These are phyloP conservation scores for Coleophora deauratella DNA, from an alignment of 2,888 invertebrate species.

Conservation along the genomic window DNA sequence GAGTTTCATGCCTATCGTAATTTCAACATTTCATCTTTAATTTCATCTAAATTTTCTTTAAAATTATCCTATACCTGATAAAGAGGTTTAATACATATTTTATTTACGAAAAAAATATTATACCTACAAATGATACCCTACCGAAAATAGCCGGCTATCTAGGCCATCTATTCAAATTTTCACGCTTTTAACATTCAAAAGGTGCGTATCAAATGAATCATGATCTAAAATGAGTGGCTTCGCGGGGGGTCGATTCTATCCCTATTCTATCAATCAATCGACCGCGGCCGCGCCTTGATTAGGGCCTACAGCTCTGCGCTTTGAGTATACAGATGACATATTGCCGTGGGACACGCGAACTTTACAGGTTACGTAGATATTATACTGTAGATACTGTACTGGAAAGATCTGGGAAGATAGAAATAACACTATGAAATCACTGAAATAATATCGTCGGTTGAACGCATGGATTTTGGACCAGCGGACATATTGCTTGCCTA, in stretches of 20 bases:
- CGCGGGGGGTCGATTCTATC: conserved; percentile 5
- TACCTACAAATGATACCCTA: too few species aligned
- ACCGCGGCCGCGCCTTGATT: conserved; percentile 14
- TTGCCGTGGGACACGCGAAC: conserved; percentile 50
- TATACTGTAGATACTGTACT: conserved; percentile 2
- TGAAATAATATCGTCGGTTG: too few species aligned
- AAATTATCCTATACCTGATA: too few species aligned
- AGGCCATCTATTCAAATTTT: conserved; percentile 8
- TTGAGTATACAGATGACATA: conserved; percentile 54
- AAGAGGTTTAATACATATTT: too few species aligned
- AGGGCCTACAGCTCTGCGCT: conserved; percentile 6
- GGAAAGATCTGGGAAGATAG: conserved; percentile 11
- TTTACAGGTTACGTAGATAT: conserved; percentile 3
- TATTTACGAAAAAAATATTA: too few species aligned
- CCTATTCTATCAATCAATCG: conserved; percentile 15
- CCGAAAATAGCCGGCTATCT: background rate
- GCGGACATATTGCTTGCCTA: too few species aligned
- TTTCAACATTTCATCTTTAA: too few species aligned
- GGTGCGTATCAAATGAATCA: conserved; percentile 3
- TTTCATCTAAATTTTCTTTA: too few species aligned
- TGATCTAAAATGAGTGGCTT: conserved; percentile 15
- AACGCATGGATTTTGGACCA: too few species aligned
- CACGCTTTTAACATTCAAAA: conserved; percentile 2
- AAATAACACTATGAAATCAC: too few species aligned
- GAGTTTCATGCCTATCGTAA: too few species aligned